Conservation (phyloP, 2,888 invertebrate species). For the Hartigia nigra region DNA sequence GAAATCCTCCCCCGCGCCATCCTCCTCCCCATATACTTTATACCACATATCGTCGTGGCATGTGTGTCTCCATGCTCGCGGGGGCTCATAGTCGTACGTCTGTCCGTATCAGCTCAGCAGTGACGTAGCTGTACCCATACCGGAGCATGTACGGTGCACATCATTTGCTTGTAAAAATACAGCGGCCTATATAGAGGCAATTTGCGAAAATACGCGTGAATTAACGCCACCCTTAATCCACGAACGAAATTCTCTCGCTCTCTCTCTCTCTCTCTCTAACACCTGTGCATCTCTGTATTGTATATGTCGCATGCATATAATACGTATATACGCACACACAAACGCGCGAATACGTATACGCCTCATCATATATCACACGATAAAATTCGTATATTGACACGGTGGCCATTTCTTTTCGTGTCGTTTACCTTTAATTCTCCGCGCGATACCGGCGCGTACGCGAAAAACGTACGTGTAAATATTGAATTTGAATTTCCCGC, state of each 20-base stretch:
- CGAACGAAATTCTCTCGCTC: not conserved
- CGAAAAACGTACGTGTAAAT: not conserved
- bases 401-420: not conserved
- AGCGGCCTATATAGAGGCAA: constrained; percentile 46
- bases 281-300: not conserved
- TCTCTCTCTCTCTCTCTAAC: not conserved
- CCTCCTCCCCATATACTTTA: not conserved
- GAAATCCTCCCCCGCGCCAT: too few relatives aligned
- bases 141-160: constrained; percentile 29
- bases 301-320: not conserved
- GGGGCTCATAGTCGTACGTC: not conserved
- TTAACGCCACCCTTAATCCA: constrained; percentile 39
- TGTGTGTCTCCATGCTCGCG: not conserved
- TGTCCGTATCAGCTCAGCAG: not conserved
- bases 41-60: not conserved
- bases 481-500: not conserved
- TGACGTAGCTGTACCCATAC: not conserved
- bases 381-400: not conserved
- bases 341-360: too few relatives aligned
- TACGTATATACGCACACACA: too few relatives aligned
- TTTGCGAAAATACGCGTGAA: constrained; percentile 51
- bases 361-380: not conserved
- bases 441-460: not conserved
- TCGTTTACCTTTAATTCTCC: not conserved
- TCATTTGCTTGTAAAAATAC: constrained; percentile 61